Evolutionary conservation across 2,797 vertebrate genomes (phyloP), one percentile per base, ranked within the genome.

Genomic region (Enteromius viviparus): DNA sequence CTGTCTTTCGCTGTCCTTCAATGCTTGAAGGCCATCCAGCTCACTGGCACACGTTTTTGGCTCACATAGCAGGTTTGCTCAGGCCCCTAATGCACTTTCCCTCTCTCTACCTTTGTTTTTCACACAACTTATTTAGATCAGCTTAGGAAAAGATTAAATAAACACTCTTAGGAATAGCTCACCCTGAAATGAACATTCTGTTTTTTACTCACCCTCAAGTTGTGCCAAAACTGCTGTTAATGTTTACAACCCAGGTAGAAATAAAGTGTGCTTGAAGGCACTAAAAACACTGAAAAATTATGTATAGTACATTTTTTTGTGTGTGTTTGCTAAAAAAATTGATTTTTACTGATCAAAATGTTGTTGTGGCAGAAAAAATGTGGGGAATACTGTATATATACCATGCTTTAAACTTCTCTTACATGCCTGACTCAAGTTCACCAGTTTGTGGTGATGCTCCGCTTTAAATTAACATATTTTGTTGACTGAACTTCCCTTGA

Each of bases 61-160:
- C 72, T 75, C 12, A 58, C 4, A 53, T 21, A 40, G 51, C 51
- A 58, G 23, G 34, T 58, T 76, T 37, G 19, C 49, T 72, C 26
- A 1, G 14, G 49, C 49, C 17, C 32, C 32, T 12, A 15, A 58
- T 58, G 21, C 53, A 58, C 32, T 76, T 26, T 58, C 21, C 12
- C 51, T 76, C 51, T 58, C 51, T 58, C 32, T 40, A 37, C 21
- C 3, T 23, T 76, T 58, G 72, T 74, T 76, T 58, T 58, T 58
- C 12, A 40, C 12, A 40, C 51, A 5, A 58, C 21, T 23, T 76
- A 55, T 17, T 40, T 58, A 76, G 51, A 76, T 76, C 51, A 55
- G 51, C 72, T 76, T 40, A 76, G 32, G 37, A 76, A 76, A 58
- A 40, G 51, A 5, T 55, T 37, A 76, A 58, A 53, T 15, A 75